phyloP scores from a whole-genome alignment of 2,113 vertebrate genomes.

The Xenus cinereus region DNA sequence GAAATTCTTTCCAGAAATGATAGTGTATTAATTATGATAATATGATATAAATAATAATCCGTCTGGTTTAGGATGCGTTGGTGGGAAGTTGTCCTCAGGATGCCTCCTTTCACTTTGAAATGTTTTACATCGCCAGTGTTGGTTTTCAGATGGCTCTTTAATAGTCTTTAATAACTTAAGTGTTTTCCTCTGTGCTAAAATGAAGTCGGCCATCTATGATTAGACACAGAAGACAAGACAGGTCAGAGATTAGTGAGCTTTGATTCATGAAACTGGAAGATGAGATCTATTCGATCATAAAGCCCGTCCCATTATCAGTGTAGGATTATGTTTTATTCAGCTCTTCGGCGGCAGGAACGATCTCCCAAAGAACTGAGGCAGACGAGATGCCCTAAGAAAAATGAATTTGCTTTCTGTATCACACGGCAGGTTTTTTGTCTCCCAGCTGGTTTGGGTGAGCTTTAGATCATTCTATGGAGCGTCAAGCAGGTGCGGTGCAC shows the following conservation, averaged over 20 bases:
- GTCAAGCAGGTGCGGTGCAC: background rate
- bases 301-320: background rate
- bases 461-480: background rate
- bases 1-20: background rate
- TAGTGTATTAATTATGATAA: background rate
- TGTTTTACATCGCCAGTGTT: background rate
- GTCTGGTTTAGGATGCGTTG: background rate
- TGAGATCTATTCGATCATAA: background rate
- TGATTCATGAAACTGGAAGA: background rate
- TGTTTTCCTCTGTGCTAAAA: background rate
- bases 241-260: background rate
- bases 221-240: background rate
- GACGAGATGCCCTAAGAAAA: background rate
- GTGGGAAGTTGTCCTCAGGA: background rate
- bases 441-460: background rate
- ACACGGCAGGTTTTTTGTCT: background rate
- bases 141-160: background rate
- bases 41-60: background rate
- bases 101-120: background rate
- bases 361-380: background rate
- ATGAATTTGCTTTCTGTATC: background rate
- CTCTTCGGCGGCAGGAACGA: background rate
- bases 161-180: background rate
- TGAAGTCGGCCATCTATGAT: background rate
- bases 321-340: background rate